These are phyloP conservation scores for Heliornis fulica DNA, from an alignment of 2,113 vertebrate genomes.

Conservation along the genomic window DNA sequence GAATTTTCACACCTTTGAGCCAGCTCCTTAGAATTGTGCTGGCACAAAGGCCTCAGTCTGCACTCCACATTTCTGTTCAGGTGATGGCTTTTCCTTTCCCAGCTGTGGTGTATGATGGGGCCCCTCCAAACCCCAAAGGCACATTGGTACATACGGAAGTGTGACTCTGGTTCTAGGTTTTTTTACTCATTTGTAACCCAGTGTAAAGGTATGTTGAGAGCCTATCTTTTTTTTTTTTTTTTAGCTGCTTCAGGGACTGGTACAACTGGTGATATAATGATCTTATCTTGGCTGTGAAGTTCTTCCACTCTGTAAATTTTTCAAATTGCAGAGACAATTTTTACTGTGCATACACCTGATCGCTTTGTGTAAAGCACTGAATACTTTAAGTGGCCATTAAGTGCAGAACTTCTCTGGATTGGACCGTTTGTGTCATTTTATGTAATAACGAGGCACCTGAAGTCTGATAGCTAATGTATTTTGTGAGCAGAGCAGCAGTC, in stretches of 20 bases:
- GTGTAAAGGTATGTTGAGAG: background rate
- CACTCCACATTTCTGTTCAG: background rate
- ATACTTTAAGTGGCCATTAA: background rate
- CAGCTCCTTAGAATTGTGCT: fast-evolving
- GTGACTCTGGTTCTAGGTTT: background rate
- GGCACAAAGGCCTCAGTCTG: background rate
- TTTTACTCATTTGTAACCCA: background rate
- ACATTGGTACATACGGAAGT: background rate
- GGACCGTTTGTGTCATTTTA: background rate
- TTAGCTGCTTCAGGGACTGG: background rate
- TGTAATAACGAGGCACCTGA: background rate
- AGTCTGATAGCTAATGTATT: background rate
- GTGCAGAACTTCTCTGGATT: background rate
- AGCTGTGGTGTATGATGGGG: background rate
- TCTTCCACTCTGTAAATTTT: background rate
- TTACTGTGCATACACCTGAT: background rate
- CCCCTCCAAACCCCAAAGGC: background rate
- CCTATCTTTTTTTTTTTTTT: background rate
- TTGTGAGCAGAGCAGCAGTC: background rate
- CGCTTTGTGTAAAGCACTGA: background rate
- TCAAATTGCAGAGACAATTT: background rate
- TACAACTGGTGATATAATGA: background rate
- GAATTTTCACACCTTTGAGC: background rate
- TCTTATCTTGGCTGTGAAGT: background rate
- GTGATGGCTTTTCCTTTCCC: background rate